Conservation (phyloP, 1,140 invertebrate genomes). For the Oncopodura yosiiana region DNA sequence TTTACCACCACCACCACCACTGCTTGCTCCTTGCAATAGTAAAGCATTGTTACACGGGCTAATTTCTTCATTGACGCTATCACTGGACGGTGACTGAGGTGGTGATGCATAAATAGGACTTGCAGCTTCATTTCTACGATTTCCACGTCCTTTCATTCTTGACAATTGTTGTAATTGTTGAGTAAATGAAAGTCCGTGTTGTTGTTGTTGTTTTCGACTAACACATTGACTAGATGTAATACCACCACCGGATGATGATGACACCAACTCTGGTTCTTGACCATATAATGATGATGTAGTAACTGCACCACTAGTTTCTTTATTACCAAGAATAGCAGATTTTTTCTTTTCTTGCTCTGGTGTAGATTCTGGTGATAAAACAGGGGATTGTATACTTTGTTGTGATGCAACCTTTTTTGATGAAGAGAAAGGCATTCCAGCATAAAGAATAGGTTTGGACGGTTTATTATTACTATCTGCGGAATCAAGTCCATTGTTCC, state of each 20-base stretch:
- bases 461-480: background rate
- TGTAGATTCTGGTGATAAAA: constrained; percentile 56
- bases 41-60: constrained; percentile 17
- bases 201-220: constrained; percentile 16
- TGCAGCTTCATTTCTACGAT: constrained; percentile 52
- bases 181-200: constrained; percentile 51
- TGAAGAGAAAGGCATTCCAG: constrained; percentile 9
- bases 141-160: constrained; percentile 39
- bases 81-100: constrained; percentile 68
- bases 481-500: background rate
- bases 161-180: constrained; percentile 59
- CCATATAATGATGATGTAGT: constrained; percentile 56
- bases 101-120: constrained; percentile 74
- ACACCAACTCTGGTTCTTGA: constrained; percentile 45
- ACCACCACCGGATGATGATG: too few relatives aligned
- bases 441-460: constrained; percentile 12
- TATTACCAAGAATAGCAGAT: constrained; percentile 38
- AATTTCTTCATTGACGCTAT: constrained; percentile 39
- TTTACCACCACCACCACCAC: constrained; percentile 30
- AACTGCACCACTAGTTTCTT: constrained; percentile 37
- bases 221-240: background rate
- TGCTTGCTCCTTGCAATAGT: constrained; percentile 19
- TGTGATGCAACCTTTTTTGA: constrained; percentile 32
- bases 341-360: constrained; percentile 48
- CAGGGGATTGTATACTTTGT: constrained; percentile 38